Conservation (phyloP, 1,140 invertebrate genomes). For the Neuroterus valhalla region DNA sequence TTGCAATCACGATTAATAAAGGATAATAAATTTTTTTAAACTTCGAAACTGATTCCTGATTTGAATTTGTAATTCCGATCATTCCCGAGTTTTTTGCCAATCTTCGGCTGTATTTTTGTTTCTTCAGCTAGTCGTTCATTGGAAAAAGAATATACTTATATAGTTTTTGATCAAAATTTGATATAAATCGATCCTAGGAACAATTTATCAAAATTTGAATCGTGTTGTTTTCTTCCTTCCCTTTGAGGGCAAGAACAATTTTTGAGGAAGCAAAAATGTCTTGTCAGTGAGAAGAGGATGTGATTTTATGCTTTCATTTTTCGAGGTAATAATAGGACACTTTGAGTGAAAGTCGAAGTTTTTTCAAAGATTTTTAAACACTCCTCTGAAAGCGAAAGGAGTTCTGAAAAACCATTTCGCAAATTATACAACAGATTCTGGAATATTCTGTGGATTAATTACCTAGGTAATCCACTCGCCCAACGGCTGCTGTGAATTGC, state of each 20-base stretch:
- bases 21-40: too few species aligned
- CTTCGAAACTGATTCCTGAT: too few species aligned
- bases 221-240: too few species aligned
- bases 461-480: not conserved
- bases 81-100: too few species aligned
- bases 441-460: not conserved
- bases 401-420: not conserved
- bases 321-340: not conserved
- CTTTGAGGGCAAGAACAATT: not conserved
- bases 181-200: too few species aligned
- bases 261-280: slow-evolving; percentile 1
- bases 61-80: too few species aligned
- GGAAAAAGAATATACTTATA: too few species aligned
- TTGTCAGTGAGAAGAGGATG: slow-evolving; percentile 5
- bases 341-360: not conserved
- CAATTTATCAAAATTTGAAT: not conserved
- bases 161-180: too few species aligned
- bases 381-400: not conserved
- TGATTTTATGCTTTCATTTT: slow-evolving; percentile 31
- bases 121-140: too few species aligned
- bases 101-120: too few species aligned
- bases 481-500: not conserved
- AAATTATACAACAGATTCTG: not conserved
- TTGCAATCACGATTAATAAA: too few species aligned
- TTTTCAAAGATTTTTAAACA: not conserved